These are phyloP conservation scores for Eupithecia dodoneata DNA, from an alignment of 2,888 invertebrate species.

Conservation along the genomic window DNA sequence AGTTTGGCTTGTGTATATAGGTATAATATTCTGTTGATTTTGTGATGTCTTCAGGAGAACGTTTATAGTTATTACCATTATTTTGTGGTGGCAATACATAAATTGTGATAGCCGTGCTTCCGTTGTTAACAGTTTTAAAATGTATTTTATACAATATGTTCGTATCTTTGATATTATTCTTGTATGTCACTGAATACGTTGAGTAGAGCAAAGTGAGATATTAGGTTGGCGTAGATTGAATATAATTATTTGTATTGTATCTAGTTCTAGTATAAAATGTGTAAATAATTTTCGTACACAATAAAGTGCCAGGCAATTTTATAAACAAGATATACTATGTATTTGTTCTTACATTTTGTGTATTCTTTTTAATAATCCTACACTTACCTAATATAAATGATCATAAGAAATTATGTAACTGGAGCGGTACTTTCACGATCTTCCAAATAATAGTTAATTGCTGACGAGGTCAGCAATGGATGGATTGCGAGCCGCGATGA, in stretches of 20 bases:
- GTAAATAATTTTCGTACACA: slow-evolving; percentile 74
- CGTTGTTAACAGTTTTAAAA: slow-evolving; percentile 44
- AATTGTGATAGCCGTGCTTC: slow-evolving; percentile 62
- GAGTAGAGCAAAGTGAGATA: slow-evolving; percentile 58
- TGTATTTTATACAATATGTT: slow-evolving; percentile 25
- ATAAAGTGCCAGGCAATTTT: slow-evolving; percentile 76
- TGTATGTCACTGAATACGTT: slow-evolving; percentile 53
- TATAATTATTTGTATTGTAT: slow-evolving; percentile 26
- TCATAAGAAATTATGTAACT: too few relatives aligned
- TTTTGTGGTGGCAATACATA: slow-evolving; percentile 50
- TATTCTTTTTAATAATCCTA: slow-evolving; percentile 21
- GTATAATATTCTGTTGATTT: not conserved
- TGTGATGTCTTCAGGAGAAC: not conserved
- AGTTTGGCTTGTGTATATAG: too few relatives aligned
- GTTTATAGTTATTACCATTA: slow-evolving; percentile 5
- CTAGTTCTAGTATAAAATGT: slow-evolving; percentile 42
- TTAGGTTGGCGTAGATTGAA: slow-evolving; percentile 32
- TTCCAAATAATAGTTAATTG: too few relatives aligned
- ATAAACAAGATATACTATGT: not conserved
- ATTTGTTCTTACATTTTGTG: slow-evolving; percentile 49
- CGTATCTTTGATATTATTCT: slow-evolving; percentile 47
- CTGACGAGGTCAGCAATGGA: too few relatives aligned
- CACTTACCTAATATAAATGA: not conserved
- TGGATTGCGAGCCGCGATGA: too few relatives aligned
- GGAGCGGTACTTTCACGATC: too few relatives aligned